Conservation (phyloP, 1,140 invertebrate species). For the Sarcophaga bullata region DNA sequence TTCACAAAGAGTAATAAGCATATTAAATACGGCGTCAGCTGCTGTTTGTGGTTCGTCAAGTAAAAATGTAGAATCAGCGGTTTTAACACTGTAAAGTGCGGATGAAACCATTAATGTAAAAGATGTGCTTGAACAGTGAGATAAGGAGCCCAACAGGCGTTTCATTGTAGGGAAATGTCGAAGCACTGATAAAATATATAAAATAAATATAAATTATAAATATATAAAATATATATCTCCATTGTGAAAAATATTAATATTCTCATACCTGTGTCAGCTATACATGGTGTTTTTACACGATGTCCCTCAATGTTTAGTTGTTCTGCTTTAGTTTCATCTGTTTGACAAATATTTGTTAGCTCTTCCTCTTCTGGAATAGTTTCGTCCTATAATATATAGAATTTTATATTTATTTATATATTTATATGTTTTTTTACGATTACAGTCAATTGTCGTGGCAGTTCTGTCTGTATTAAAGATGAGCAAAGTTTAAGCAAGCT, state of each 20-base stretch:
- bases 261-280: constrained; percentile 73
- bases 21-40: constrained; percentile 84
- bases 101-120: constrained; percentile 69
- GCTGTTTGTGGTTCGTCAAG: constrained; percentile 70
- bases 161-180: constrained; percentile 84
- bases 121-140: constrained; percentile 76
- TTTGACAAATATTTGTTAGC: constrained; percentile 71
- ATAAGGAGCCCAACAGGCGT: constrained; percentile 79
- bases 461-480: constrained; percentile 76
- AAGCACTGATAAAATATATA: constrained; percentile 68
- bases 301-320: constrained; percentile 70
- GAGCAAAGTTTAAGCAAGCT: constrained; percentile 75
- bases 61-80: constrained; percentile 69
- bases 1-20: constrained; percentile 77
- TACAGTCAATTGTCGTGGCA: constrained; percentile 65
- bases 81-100: constrained; percentile 54
- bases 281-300: constrained; percentile 71
- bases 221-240: background rate
- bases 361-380: constrained; percentile 61
- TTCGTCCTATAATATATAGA: constrained; percentile 52
- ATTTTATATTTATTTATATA: background rate
- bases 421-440: constrained; percentile 25
- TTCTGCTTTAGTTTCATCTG: constrained; percentile 82
- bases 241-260: constrained; percentile 53
- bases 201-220: constrained; percentile 40